Base-by-base conservation (phyloP, 2,797 vertebrate species). In the Falco cherrug region DNA sequence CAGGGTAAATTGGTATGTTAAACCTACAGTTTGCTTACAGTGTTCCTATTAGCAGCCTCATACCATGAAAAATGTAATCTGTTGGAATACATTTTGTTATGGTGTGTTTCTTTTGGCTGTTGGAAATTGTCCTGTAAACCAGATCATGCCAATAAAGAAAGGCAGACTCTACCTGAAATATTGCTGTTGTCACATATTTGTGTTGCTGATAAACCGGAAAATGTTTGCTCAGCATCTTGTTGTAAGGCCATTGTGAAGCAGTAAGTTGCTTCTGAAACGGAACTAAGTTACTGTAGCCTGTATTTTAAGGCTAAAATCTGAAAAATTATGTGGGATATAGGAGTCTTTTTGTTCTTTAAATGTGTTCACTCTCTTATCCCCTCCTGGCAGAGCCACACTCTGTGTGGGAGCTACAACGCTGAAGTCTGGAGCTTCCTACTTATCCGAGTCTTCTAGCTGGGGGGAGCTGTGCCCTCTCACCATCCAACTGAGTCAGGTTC, bases 271-370 rank as follows among this genome's bases (percentile, higher is more conserved):
- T 94, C 85, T 95, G 75, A 94, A 86, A 64, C 20, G 59, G 56
- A 95, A 77, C 74, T 80, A 95, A 84, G 79, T 71, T 19, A 7
- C 51, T 73, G 9, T 10, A 39, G 48, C 39, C 33, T 82, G 85
- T 93, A 77, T 95, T 95, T 81, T 84, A 90, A 95, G 33, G 31
- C 33, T 88, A 80, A 91, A 92, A 67, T 92, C 50, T 86, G 79
- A 85, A 97, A 96, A 95, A 79, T 16, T 1, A 64, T 17, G 24
- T 33, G 77, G 74, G 94, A 95, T 71, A 65, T 26, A 43, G 50
- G 24, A 90, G 53, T 76, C 69, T 77, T 88, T 87, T 76, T 88
- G 67, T 74, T 84, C 50, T 48, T 94, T 60, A 53, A n/a, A 13
- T 10, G 7, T 57, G 31, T 63, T 89, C 60, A 7, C 20, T 80